Conservation (phyloP, 2,888 invertebrate species). For the Drosophila anomalata region DNA sequence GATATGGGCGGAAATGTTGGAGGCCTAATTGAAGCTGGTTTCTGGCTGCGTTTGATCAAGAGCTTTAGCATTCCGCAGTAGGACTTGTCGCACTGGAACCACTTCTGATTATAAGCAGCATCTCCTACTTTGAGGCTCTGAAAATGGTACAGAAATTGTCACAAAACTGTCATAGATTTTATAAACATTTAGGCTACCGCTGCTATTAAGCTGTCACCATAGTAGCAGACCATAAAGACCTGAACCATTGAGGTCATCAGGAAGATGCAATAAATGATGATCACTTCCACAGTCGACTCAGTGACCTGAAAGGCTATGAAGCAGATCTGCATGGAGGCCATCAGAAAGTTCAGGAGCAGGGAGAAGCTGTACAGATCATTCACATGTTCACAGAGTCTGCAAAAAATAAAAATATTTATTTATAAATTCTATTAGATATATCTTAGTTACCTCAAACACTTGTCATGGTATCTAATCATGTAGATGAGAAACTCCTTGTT, state of each 20-base stretch:
- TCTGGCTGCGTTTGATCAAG: constrained; percentile 77
- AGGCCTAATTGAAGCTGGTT: constrained; percentile 72
- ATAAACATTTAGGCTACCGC: constrained; percentile 54
- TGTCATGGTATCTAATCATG: constrained; percentile 67
- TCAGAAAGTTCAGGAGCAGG: constrained; percentile 79
- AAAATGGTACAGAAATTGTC: neutral
- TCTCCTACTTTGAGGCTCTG: constrained; percentile 75
- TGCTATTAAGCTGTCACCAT: constrained; percentile 76
- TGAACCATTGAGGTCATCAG: constrained; percentile 77
- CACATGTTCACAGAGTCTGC: constrained; percentile 71
- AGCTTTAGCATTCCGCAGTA: constrained; percentile 70
- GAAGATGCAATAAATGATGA: constrained; percentile 76
- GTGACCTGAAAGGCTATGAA: constrained; percentile 82
- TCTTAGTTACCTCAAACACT: constrained; percentile 72
- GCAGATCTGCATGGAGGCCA: constrained; percentile 80
- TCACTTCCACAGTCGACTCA: constrained; percentile 69
- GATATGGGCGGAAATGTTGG: constrained; percentile 80
- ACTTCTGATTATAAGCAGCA: constrained; percentile 78
- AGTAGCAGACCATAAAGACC: constrained; percentile 80
- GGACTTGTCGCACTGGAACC: constrained; percentile 68
- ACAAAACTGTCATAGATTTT: neutral
- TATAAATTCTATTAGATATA: fast-evolving
- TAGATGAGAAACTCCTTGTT: constrained; percentile 59
- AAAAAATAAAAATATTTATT: neutral
- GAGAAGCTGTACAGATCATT: constrained; percentile 71